These are phyloP conservation scores for Caenorhabditis brenneri DNA, from an alignment of 1,140 invertebrate genomes.

Conservation along the genomic window DNA sequence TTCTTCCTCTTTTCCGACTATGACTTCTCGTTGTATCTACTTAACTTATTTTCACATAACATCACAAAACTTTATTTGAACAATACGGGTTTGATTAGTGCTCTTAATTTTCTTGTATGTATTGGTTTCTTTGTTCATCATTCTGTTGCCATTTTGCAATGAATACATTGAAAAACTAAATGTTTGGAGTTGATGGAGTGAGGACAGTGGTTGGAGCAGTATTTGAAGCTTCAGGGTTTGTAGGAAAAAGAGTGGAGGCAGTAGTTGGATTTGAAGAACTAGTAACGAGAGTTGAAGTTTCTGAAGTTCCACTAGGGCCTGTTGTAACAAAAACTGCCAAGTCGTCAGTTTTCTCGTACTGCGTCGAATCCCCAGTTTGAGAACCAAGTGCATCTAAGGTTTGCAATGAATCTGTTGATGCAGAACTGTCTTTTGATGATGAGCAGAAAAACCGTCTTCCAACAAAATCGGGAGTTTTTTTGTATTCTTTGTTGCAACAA, in stretches of 20 bases:
- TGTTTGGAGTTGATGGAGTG: neutral
- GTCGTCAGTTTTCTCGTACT: too few relatives aligned
- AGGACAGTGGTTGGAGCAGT: too few relatives aligned
- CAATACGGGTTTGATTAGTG: constrained; percentile 18
- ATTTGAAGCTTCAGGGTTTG: too few relatives aligned
- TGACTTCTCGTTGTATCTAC: constrained; percentile 19
- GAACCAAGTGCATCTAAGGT: too few relatives aligned
- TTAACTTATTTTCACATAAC: constrained; percentile 36
- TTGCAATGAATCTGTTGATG: too few relatives aligned
- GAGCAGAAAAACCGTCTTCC: neutral
- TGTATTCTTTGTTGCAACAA: neutral
- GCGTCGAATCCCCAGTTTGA: too few relatives aligned
- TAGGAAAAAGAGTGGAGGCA: too few relatives aligned
- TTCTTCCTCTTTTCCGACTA: neutral
- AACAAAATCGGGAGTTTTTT: neutral
- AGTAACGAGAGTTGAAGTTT: neutral
- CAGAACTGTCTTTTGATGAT: neutral
- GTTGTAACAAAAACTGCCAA: neutral
- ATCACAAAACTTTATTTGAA: constrained; percentile 5
- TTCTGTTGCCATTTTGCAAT: constrained; percentile 38
- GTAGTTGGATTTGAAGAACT: neutral
- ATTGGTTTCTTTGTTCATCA: neutral
- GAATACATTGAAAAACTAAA: neutral
- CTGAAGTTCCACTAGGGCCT: neutral
- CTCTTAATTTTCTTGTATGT: constrained; percentile 18